Evolutionary conservation across 2,888 invertebrate genomes (phyloP), one percentile per base, ranked within the genome.

Genomic region (Chloromyia formosa): DNA sequence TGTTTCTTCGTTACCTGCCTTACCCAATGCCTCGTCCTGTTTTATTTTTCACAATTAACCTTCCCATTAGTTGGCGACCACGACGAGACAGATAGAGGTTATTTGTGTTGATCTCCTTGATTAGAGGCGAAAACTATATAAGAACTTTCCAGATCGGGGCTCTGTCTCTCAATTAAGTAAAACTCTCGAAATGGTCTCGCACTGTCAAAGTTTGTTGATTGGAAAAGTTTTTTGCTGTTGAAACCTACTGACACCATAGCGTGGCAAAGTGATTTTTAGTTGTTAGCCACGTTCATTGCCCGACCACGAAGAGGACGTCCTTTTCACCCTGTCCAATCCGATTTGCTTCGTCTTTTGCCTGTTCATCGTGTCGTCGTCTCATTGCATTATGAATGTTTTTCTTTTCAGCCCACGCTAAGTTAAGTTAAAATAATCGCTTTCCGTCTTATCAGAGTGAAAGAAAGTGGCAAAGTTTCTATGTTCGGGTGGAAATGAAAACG

Each of bases 191-290:
- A 71, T 71, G 71, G 71, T 71, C 71, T 58, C 20, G 71, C 14
- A 58, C 71, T 71, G 71, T 58, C 71, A 71, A 71, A 71, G 35
- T 71, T 71, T 53, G 40, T 58, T 71, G 71, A 71, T 71, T 71
- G 71, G 71, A 71, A 71, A 71, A 71, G 71, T 71, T 71, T 69
- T 56, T 58, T 42, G 56, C 20, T 56, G 56, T 7, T 14, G 27
- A 71, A 71, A 71, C 71, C 58, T 40, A 71, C 71, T 53, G 49
- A 49, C 58, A 71, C 35, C n/a, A 16, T 35, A 20, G 53, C 71
- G 56, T 58, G 71, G 71, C 71, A 71, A 71, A 71, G 71, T 71
- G 71, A 71, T 71, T 71, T 71, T 71, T 71, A 71, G 71, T 71
- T 71, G 56, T 56, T 71, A 58, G 71, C 54, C 18, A 22, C 56